These are phyloP conservation scores for Luehdorfia chinensis DNA, from an alignment of 1,140 invertebrate species.

Conservation along the genomic window DNA sequence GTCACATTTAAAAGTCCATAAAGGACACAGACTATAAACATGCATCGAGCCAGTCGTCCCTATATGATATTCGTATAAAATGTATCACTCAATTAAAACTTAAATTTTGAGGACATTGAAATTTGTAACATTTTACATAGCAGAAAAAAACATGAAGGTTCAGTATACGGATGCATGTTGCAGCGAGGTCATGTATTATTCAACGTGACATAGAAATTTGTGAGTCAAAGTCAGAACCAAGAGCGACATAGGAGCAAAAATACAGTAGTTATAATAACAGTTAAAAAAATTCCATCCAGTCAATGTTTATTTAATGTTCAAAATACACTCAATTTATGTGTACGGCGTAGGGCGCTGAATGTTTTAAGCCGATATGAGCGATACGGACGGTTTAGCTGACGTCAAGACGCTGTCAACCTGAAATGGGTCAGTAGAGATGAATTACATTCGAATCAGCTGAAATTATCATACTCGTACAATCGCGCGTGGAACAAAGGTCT, in stretches of 20 bases:
- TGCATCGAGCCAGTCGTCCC: no score
- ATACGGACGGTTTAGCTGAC: slow-evolving; percentile 40
- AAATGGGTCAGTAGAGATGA: slow-evolving; percentile 65
- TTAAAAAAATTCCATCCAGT: no score
- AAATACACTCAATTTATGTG: slow-evolving; percentile 5
- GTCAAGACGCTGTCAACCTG: slow-evolving; percentile 65
- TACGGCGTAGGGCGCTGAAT: slow-evolving; percentile 6
- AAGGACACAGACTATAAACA: no score
- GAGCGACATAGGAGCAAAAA: background rate
- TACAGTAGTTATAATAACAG: no score
- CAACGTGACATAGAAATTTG: slow-evolving; percentile 2
- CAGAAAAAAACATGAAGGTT: no score
- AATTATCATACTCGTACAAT: slow-evolving; percentile 35
- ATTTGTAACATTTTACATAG: no score
- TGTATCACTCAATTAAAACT: no score
- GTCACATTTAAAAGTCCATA: no score
- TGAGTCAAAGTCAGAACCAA: slow-evolving; percentile 6
- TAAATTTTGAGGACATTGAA: no score
- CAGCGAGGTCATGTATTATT: slow-evolving; percentile 11
- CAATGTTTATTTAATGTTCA: background rate
- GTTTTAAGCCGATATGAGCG: slow-evolving; percentile 1
- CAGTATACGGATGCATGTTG: no score
- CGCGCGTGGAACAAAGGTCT: no score
- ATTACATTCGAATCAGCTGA: slow-evolving; percentile 46
- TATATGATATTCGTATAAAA: no score